Conservation (phyloP, 2,797 vertebrate genomes). For the Urocyon cinereoargenteus region DNA sequence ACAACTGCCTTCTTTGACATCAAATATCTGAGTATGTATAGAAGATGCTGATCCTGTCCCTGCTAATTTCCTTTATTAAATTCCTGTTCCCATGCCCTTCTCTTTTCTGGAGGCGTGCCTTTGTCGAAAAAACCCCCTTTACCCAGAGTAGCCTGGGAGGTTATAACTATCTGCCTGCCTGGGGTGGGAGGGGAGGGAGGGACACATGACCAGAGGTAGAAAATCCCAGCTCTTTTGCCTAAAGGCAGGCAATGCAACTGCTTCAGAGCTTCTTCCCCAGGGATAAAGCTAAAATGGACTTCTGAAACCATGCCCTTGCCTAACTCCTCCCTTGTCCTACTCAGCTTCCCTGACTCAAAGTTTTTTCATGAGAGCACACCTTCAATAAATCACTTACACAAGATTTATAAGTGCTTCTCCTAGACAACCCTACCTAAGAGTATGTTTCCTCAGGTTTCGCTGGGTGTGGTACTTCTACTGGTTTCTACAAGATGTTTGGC, state of each 20-base stretch:
- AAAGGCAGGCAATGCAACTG: neutral
- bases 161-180: neutral
- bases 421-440: neutral
- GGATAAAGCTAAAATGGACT: neutral
- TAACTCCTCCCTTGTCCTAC: neutral
- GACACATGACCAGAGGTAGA: neutral
- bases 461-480: neutral
- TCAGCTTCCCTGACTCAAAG: neutral
- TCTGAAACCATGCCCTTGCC: neutral
- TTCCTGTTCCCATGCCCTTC: too few relatives aligned
- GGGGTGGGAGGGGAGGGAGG: accelerated
- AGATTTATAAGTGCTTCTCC: neutral
- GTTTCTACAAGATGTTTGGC: neutral
- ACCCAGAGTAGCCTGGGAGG: neutral
- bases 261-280: too few relatives aligned
- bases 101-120: neutral
- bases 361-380: neutral
- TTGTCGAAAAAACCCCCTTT: neutral
- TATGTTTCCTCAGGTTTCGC: neutral
- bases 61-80: neutral
- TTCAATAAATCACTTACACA: neutral
- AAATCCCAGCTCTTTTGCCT: neutral
- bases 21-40: neutral
- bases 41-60: neutral
- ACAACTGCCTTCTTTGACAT: neutral